Evolutionary conservation across 2,888 invertebrate species (phyloP).

Genomic region (Callinectes sapidus): DNA sequence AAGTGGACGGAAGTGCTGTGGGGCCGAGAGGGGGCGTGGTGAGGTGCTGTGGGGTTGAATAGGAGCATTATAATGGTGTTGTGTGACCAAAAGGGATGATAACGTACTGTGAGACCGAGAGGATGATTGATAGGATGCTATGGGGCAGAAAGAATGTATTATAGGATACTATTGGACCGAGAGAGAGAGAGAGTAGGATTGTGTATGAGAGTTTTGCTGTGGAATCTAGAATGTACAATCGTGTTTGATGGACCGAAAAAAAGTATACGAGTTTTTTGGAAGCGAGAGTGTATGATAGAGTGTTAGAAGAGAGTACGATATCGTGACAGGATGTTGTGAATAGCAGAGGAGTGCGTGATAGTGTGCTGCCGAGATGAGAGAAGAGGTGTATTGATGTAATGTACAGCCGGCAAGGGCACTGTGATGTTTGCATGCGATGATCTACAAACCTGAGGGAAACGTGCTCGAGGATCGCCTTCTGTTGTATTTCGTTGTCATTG

Average conservation of each 20-base stretch:
- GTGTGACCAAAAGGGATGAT: not conserved
- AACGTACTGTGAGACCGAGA: conserved; percentile 1
- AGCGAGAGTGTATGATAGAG: not conserved
- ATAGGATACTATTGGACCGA: not conserved
- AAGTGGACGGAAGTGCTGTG: conserved; percentile 40
- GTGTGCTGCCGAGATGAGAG: not conserved
- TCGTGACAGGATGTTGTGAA: not conserved
- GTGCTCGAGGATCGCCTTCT: not conserved
- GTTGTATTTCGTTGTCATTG: not conserved
- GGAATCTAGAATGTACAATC: no score
- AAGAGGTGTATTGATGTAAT: not conserved
- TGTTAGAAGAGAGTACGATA: not conserved
- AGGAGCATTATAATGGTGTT: not conserved
- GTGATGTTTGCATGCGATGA: not conserved
- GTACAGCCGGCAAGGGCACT: not conserved
- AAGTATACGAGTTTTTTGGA: no score
- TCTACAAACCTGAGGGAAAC: conserved; percentile 1
- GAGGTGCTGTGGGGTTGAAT: not conserved
- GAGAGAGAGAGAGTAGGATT: not conserved
- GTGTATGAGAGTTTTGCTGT: conserved; percentile 32
- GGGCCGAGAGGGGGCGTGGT: conserved; percentile 19
- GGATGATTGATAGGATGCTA: not conserved
- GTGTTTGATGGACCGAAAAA: no score
- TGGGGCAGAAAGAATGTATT: not conserved
- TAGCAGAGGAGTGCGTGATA: not conserved